Evolutionary conservation across 2,797 vertebrate genomes (phyloP).

Genomic region (Hozukius guyotensis): DNA sequence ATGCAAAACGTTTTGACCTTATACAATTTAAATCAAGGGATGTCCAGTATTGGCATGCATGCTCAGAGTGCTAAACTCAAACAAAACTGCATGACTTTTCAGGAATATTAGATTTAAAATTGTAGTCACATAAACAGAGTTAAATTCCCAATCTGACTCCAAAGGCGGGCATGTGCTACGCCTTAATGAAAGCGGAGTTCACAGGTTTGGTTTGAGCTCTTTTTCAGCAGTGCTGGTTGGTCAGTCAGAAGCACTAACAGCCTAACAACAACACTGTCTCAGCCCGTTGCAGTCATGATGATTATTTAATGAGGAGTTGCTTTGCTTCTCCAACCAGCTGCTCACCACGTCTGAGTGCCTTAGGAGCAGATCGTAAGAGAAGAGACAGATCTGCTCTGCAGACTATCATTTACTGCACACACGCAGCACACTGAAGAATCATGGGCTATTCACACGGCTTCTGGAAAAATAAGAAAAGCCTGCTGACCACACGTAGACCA

Average conservation of each 20-base stretch:
- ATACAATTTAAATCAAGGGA: neutral
- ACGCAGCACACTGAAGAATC: neutral
- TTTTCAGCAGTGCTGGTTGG: slow-evolving; percentile 13
- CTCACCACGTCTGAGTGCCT: slow-evolving; percentile 33
- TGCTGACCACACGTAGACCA: neutral
- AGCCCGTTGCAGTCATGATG: slow-evolving; percentile 56
- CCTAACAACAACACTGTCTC: slow-evolving; percentile 42
- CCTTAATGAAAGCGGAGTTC: neutral
- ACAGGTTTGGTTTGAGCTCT: neutral
- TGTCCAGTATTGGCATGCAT: neutral
- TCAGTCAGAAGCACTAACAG: slow-evolving; percentile 27
- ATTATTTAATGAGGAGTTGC: slow-evolving; percentile 66
- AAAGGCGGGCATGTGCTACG: neutral
- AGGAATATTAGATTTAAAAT: neutral
- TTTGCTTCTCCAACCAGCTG: slow-evolving; percentile 38
- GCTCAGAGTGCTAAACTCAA: neutral
- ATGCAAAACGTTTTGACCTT: neutral
- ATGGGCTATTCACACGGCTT: slow-evolving; percentile 2
- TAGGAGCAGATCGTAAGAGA: slow-evolving; percentile 21
- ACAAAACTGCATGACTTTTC: neutral
- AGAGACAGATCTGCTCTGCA: slow-evolving; percentile 15
- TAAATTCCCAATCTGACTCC: neutral
- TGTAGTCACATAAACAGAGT: neutral
- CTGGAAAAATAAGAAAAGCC: slow-evolving; percentile 7
- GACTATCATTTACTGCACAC: slow-evolving; percentile 19